These are phyloP conservation scores for Muscidifurax raptorellus DNA, from an alignment of 1,140 invertebrate genomes.

Conservation along the genomic window DNA sequence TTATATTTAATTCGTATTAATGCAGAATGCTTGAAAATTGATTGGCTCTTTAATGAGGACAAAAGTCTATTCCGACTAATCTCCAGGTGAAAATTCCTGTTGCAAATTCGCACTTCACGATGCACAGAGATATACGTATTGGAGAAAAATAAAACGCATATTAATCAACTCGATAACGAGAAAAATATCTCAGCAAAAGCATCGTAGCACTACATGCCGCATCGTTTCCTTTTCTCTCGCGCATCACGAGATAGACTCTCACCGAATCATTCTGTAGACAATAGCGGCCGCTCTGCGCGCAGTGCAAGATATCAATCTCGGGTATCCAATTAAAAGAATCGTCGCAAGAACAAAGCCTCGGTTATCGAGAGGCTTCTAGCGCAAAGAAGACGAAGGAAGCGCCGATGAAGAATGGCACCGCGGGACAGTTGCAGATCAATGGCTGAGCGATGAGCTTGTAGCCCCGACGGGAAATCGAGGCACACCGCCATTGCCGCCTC, in stretches of 20 bases:
- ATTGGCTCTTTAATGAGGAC: background rate
- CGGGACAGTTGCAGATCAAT: background rate
- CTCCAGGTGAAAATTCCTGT: background rate
- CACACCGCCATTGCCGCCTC: background rate
- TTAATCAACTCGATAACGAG: background rate
- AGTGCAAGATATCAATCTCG: slow-evolving; percentile 30
- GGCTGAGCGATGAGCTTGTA: slow-evolving; percentile 4
- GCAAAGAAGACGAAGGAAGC: background rate
- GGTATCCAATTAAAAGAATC: slow-evolving; percentile 19
- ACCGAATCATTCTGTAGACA: background rate
- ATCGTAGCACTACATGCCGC: background rate
- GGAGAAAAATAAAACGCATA: background rate
- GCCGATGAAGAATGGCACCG: slow-evolving; percentile 14
- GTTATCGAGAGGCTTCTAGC: background rate
- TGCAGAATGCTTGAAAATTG: background rate
- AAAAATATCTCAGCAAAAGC: background rate
- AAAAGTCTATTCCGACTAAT: no score
- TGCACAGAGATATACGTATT: no score
- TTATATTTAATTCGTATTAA: no score
- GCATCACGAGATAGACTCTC: background rate
- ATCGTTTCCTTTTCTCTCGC: background rate
- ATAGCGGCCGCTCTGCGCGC: background rate
- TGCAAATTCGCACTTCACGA: background rate
- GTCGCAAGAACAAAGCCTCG: slow-evolving; percentile 18
- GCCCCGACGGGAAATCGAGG: slow-evolving; percentile 13